These are phyloP conservation scores for Actinernus sp. DNA, from an alignment of 92 coral and sea anemone genomes.

Conservation along the genomic window DNA sequence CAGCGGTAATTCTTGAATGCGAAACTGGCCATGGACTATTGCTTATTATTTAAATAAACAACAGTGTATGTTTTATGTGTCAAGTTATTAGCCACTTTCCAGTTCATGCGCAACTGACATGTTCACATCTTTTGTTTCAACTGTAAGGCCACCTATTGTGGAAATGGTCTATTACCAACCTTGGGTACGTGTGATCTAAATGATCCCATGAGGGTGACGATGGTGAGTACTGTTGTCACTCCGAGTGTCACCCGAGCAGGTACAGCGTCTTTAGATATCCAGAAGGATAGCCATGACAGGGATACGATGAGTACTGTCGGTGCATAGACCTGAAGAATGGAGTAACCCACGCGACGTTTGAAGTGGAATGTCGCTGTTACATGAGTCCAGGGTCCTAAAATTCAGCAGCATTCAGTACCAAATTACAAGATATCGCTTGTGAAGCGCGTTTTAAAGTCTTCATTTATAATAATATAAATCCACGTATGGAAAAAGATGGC, in stretches of 20 bases:
- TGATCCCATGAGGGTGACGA: conserved; percentile 80
- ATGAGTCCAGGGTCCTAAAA: conserved; percentile 38
- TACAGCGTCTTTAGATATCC: conserved; percentile 79
- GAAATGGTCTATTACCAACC: too few relatives aligned
- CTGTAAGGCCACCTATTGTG: too few relatives aligned
- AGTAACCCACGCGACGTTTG: conserved; percentile 65
- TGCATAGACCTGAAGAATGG: conserved; percentile 73
- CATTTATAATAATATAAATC: too few relatives aligned
- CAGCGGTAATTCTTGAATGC: too few relatives aligned
- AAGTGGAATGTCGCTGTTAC: conserved; percentile 49
- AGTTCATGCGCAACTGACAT: background rate
- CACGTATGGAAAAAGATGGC: too few relatives aligned
- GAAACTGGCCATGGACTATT: too few relatives aligned
- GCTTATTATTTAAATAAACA: too few relatives aligned
- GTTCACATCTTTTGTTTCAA: background rate
- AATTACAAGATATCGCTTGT: too few relatives aligned
- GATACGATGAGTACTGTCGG: conserved; percentile 75
- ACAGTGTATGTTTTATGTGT: too few relatives aligned
- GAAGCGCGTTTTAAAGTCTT: too few relatives aligned
- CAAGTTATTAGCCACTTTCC: background rate
- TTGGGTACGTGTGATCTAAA: conserved; percentile 70
- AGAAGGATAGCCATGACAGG: conserved; percentile 72
- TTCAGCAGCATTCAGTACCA: too few relatives aligned
- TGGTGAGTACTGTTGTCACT: conserved; percentile 76
- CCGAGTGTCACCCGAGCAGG: conserved; percentile 81